Evolutionary conservation across 2,797 vertebrate species (phyloP), one percentile per base, ranked within the genome.

Genomic region (Sarcoramphus papa): DNA sequence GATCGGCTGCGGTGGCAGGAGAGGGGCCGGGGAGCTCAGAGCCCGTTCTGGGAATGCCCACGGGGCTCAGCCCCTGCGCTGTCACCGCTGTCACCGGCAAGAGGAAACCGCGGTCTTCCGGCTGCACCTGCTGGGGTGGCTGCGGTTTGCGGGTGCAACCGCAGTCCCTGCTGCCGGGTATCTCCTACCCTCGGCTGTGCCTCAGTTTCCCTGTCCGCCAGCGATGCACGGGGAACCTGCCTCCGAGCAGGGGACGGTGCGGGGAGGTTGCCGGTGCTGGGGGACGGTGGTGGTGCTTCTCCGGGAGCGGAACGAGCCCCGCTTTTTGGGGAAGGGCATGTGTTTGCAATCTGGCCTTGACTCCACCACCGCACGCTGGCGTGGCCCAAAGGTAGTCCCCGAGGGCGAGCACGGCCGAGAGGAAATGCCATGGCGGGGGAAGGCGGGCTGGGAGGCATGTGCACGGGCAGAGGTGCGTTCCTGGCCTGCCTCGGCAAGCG

Each of bases 361-460:
- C 50, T 48, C 82, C 3, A 3, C 40, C 0, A 0, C 73, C 0
- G 2, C 72, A n/a, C 5, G 2, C 37, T 10, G 8, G 31, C 21
- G 3, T 37, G 35, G 35, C 45, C 54, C 45, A 45, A 68, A 37
- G 64, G 54, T 45, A 73, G 68, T 25, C 57, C 68, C 10, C 1
- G 28, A 27, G 76, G 30, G 41, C 4, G 10, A 77, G 51, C 6
- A 2, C 3, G 6, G 62, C 37, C 5, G 2, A 56, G 53, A 74
- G 84, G 76, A 70, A 78, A 85, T 37, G 48, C 75, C 0, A 0
- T 2, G 4, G 41, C 0, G 0, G 35, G 60, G 75, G 43, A 24
- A 7, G 1, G 23, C 0, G 0, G 30, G 30, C 53, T 2, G 0
- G 70, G 65, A 63, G 75, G 33, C 59, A 53, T 0, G 0, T 2